A percentile compares a stretch with the other conserved stretches of the same genome.
phyloP scores from a whole-genome alignment of 2,888 invertebrate genomes.

The Atrina japonica region DNA sequence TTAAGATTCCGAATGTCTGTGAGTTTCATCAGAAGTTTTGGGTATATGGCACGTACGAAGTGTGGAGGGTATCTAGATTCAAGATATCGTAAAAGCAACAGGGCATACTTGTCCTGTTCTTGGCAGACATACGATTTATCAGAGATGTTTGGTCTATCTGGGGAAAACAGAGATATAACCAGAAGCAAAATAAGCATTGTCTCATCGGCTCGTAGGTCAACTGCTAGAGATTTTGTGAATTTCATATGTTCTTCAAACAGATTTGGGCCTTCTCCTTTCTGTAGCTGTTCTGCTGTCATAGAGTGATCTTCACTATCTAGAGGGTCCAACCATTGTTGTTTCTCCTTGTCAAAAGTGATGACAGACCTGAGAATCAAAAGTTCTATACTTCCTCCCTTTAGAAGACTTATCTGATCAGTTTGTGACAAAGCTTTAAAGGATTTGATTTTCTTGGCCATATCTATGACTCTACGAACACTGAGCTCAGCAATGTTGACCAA shows the following conservation, averaged over 20 bases:
- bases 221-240: constrained; percentile 84
- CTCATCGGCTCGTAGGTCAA: constrained; percentile 92
- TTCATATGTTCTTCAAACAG: constrained; percentile 81
- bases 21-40: constrained; percentile 91
- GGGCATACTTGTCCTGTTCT: constrained; percentile 80
- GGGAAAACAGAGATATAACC: constrained; percentile 95
- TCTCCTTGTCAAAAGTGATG: constrained; percentile 94
- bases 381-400: constrained; percentile 98
- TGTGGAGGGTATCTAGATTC: constrained; percentile 75
- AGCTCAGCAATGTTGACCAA: constrained; percentile 81
- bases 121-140: constrained; percentile 76
- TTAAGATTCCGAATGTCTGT: constrained; percentile 94
- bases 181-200: constrained; percentile 95
- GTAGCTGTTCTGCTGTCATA: constrained; percentile 93
- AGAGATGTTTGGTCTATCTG: constrained; percentile 88
- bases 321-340: constrained; percentile 91
- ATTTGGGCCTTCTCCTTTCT: constrained; percentile 79
- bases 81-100: constrained; percentile 77
- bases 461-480: constrained; percentile 87
- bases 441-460: constrained; percentile 84
- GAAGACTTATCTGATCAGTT: constrained; percentile 93
- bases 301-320: constrained; percentile 83
- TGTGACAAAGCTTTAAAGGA: constrained; percentile 97
- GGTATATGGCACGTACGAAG: constrained; percentile 75
- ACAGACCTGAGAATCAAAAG: constrained; percentile 97